These are phyloP conservation scores for Tachysurus vachellii DNA, from an alignment of 2,113 vertebrate genomes.

Conservation along the genomic window DNA sequence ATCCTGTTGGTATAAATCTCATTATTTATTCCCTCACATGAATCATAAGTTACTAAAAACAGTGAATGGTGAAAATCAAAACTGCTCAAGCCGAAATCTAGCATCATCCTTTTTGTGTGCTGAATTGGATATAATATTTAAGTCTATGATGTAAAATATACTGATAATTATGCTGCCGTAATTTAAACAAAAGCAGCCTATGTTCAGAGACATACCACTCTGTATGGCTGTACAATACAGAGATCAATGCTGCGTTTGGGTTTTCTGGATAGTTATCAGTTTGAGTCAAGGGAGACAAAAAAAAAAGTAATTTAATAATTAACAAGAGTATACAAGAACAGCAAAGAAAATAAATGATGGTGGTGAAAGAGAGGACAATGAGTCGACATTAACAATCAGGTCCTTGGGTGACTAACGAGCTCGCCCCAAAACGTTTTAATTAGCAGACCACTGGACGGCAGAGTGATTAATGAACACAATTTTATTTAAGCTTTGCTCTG, in stretches of 20 bases:
- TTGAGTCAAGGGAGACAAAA: conserved; percentile 63
- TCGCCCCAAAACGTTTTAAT: conserved; percentile 79
- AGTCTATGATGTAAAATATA: not conserved
- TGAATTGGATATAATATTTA: not conserved
- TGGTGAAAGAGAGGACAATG: conserved; percentile 74
- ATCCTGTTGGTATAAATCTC: not conserved
- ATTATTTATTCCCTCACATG: not conserved
- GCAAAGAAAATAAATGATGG: conserved; percentile 81
- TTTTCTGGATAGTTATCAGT: conserved; percentile 60
- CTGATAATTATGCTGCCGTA: not conserved
- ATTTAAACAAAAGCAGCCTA: conserved; percentile 5
- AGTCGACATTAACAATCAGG: conserved; percentile 82
- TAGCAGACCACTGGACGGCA: conserved; percentile 76
- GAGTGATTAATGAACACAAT: conserved; percentile 82
- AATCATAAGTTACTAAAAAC: not conserved
- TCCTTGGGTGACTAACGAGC: conserved; percentile 80
- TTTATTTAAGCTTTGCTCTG: conserved; percentile 80
- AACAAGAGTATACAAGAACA: conserved; percentile 78
- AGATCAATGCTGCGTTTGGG: conserved; percentile 41
- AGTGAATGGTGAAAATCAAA: not conserved
- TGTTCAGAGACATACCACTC: not conserved
- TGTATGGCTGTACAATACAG: not conserved
- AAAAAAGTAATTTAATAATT: conserved; percentile 75
- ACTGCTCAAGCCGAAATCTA: not conserved
- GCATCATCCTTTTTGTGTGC: not conserved